Evolutionary conservation across 2,113 vertebrate species (phyloP).

Genomic region (Pedionomus torquatus): DNA sequence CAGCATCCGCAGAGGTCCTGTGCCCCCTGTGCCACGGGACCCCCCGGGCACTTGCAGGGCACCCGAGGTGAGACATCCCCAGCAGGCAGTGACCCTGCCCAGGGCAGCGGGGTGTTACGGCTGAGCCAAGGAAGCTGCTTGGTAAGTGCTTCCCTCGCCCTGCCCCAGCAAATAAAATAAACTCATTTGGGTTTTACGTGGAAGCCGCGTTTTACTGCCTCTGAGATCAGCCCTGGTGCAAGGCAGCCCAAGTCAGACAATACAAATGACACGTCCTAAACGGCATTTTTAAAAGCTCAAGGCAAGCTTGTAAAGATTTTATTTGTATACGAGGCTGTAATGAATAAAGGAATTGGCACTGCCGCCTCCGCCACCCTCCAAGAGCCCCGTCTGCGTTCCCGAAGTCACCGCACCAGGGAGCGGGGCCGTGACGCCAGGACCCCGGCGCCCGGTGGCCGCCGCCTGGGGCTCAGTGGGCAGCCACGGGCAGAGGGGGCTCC

Average conservation of each 20-base stretch:
- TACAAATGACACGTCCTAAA: constrained; percentile 40
- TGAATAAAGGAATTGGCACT: constrained; percentile 47
- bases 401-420: neutral
- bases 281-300: constrained; percentile 36
- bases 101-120: neutral
- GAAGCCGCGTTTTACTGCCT: neutral
- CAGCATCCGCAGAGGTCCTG: rapidly evolving
- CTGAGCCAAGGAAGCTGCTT: neutral
- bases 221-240: neutral
- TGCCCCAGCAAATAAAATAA: constrained; percentile 16
- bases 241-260: neutral
- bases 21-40: neutral
- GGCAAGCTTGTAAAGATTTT: constrained; percentile 66
- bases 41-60: rapidly evolving
- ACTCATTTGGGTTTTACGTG: neutral
- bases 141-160: neutral
- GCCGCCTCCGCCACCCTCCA: constrained; percentile 5
- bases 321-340: constrained; percentile 29
- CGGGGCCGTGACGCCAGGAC: neutral
- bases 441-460: rapidly evolving
- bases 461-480: rapidly evolving
- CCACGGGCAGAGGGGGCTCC: rapidly evolving
- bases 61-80: rapidly evolving
- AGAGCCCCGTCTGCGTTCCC: constrained; percentile 37
- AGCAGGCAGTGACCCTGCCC: neutral